phyloP scores from a whole-genome alignment of 2,113 vertebrate genomes.

The Lophotis ruficrista region DNA sequence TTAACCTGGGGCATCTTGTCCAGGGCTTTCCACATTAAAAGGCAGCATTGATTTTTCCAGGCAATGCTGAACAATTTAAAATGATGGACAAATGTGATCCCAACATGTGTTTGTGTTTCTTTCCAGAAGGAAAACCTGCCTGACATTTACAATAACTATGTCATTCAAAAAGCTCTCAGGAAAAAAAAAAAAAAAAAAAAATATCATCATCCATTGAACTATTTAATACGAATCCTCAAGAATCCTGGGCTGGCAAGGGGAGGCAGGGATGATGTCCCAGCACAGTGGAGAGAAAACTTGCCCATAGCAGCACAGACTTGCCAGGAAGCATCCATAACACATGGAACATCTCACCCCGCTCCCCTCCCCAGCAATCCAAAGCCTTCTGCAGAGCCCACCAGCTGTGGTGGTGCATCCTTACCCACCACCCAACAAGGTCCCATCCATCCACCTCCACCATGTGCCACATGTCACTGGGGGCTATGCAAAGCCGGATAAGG shows the following conservation, averaged over 20 bases:
- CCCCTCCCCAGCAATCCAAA: neutral
- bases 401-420: neutral
- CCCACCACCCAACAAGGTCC: neutral
- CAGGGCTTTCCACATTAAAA: neutral
- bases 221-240: accelerated
- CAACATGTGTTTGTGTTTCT: neutral
- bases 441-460: neutral
- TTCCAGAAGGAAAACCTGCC: neutral
- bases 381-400: neutral
- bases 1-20: neutral
- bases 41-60: neutral
- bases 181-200: neutral
- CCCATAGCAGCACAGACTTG: neutral
- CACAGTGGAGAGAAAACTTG: too few relatives aligned
- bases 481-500: neutral
- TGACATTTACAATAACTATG: neutral
- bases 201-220: neutral
- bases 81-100: neutral
- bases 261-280: neutral
- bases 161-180: neutral
- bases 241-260: neutral
- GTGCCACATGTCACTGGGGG: neutral
- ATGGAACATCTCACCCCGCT: accelerated
- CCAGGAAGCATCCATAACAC: too few relatives aligned
- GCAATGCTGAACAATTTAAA: neutral